Evolutionary conservation across 1,140 invertebrate species (phyloP).

Genomic region (Hylyphantes graminicola): DNA sequence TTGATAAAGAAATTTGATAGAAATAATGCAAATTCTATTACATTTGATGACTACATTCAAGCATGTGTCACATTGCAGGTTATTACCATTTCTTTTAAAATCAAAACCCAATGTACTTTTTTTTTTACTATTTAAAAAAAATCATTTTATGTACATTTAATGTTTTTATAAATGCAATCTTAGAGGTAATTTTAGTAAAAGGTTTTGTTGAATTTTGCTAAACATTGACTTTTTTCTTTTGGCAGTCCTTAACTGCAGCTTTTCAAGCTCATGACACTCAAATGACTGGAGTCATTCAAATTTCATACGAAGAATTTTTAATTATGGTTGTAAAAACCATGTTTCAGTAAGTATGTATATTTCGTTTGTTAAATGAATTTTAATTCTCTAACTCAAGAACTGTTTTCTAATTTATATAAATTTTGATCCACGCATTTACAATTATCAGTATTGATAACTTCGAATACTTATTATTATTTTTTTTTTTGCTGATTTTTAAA

Average conservation of each 20-base stretch:
- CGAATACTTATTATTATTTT: no score
- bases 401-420: neutral
- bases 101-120: neutral
- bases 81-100: neutral
- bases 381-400: neutral
- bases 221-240: constrained; percentile 62
- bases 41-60: constrained; percentile 99
- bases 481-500: neutral
- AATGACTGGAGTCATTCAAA: constrained; percentile 93
- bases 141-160: no score
- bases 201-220: neutral
- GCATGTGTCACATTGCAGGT: constrained; percentile 91
- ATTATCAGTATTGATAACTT: no score
- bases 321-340: constrained; percentile 85
- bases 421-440: no score
- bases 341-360: constrained; percentile 57
- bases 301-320: constrained; percentile 97
- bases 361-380: neutral
- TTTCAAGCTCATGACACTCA: constrained; percentile 92
- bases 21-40: constrained; percentile 77
- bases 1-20: constrained; percentile 94
- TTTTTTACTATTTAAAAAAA: neutral
- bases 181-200: neutral
- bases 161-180: neutral
- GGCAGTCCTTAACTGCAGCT: constrained; percentile 79